Percentiles rank a stretch among this genome's conserved stretches.
phyloP scores from a whole-genome alignment of 2,888 invertebrate species.

The Pristionchus exspectatus region DNA sequence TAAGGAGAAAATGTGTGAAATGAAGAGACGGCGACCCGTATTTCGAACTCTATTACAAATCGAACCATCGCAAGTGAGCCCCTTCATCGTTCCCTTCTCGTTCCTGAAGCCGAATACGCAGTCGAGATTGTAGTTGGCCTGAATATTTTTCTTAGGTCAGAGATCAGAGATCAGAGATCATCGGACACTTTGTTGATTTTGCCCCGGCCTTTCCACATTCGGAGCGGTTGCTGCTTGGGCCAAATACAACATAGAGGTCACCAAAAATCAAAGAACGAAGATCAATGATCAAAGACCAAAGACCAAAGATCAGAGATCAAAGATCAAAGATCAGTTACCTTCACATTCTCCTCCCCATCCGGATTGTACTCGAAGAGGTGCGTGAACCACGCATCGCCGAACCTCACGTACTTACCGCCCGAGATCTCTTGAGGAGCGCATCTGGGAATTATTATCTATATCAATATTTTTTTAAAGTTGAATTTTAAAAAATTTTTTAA shows the following conservation, averaged over 20 bases:
- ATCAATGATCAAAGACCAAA: background rate
- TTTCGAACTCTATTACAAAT: too few relatives aligned
- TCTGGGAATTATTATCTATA: background rate
- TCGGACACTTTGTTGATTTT: background rate
- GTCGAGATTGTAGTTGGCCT: slow-evolving; percentile 1
- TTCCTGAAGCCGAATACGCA: background rate
- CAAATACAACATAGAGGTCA: background rate
- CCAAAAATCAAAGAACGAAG: background rate
- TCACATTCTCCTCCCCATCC: background rate
- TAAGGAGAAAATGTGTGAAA: too few relatives aligned
- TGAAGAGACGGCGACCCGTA: too few relatives aligned
- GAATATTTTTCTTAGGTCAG: background rate
- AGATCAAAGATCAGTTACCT: background rate
- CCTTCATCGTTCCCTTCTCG: background rate
- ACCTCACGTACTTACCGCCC: background rate
- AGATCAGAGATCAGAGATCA: too few relatives aligned
- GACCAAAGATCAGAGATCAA: background rate
- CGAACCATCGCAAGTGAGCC: background rate
- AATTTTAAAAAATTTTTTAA: too few relatives aligned
- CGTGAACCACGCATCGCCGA: background rate
- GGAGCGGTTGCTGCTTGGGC: too few relatives aligned
- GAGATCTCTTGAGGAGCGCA: background rate
- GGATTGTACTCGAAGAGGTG: background rate
- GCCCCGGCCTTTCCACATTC: too few relatives aligned
- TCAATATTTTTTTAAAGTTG: too few relatives aligned